Base-by-base conservation (phyloP, 2,113 vertebrate species). In the Dipodomys spectabilis region DNA sequence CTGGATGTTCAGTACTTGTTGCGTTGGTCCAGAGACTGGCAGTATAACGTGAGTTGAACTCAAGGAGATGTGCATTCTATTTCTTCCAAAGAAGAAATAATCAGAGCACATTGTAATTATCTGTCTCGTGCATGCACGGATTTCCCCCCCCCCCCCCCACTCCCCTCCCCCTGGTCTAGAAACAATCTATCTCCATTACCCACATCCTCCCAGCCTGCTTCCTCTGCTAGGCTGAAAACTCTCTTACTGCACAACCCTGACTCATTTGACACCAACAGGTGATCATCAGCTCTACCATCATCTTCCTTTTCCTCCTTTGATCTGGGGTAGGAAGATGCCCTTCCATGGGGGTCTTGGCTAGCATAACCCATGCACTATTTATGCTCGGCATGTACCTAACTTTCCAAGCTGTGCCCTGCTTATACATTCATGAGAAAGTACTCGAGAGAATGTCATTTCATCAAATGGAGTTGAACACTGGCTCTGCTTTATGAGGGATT, bases 371-470 rank as follows among this genome's bases (percentile, higher is more conserved):
- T 89, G 75, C 73, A 94, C 65, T 90, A 95, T 96, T 92, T 85
- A 97, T 95, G 86, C 79, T 87, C n/a, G 44, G 44, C 89, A 69
- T 2, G 11, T 65, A 72, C 74, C 94, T 82, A 85, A 60, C 94
- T 88, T 90, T 88, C 74, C 67, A 90, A 67, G 96, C 93, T 75
- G 90, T 92, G 87, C 49, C 30, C 97, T 96, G 44, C 73, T 97
- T 97, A 96, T 82, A 84, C 62, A 95, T 95, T 96, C 95, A 91
- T 71, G 81, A 87, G 86, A 73, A 94, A 84, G 77, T 19, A 62
- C 78, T 92, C 81, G 5, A 90, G 86, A 94, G 82, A 96, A 96
- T 95, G 92, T 92, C 82, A 91, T 83, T 93, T 92, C 81, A 68
- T 95, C 89, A 92, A 92, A 78, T 28, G 60, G 80, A 95, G 89